A percentile compares a stretch with the other conserved stretches of the same genome.
phyloP scores from a whole-genome alignment of 2,113 vertebrate genomes.

The Gadus chalcogrammus region DNA sequence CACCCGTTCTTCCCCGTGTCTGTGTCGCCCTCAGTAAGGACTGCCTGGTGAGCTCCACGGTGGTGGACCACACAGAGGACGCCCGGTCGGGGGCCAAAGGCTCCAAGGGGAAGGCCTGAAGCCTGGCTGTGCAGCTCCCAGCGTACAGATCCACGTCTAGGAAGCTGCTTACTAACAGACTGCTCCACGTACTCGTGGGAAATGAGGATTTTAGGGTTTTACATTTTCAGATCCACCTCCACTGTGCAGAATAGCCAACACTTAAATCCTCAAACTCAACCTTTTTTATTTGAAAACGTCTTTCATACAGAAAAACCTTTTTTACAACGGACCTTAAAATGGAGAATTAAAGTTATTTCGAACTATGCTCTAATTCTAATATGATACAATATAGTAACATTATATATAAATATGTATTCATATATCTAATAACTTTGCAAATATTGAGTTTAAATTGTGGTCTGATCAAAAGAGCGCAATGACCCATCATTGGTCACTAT shows the following conservation, averaged over 20 bases:
- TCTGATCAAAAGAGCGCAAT: neutral
- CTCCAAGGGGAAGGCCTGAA: conserved; percentile 85
- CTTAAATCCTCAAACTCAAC: no score
- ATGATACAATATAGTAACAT: neutral
- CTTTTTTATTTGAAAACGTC: neutral
- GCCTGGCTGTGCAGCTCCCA: conserved; percentile 41
- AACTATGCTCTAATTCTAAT: no score
- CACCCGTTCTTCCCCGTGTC: neutral
- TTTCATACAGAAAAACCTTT: neutral
- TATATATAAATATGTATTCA: neutral
- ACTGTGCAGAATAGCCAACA: no score
- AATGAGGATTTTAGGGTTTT: conserved; percentile 49
- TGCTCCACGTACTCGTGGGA: conserved; percentile 64
- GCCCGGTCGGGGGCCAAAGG: conserved; percentile 86
- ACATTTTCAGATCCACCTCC: no score
- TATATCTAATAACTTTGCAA: neutral
- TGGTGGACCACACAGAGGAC: conserved; percentile 93
- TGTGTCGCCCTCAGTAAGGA: conserved; percentile 79
- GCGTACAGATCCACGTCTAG: conserved; percentile 46
- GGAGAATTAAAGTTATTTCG: neutral
- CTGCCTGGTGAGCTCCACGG: conserved; percentile 90
- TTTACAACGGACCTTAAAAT: no score
- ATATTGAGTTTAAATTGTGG: neutral
- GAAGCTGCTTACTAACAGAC: conserved; percentile 50
- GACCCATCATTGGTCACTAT: conserved; percentile 12